These are phyloP conservation scores for Trachelus troglodyta DNA, from an alignment of 2,888 invertebrate species.

Conservation along the genomic window DNA sequence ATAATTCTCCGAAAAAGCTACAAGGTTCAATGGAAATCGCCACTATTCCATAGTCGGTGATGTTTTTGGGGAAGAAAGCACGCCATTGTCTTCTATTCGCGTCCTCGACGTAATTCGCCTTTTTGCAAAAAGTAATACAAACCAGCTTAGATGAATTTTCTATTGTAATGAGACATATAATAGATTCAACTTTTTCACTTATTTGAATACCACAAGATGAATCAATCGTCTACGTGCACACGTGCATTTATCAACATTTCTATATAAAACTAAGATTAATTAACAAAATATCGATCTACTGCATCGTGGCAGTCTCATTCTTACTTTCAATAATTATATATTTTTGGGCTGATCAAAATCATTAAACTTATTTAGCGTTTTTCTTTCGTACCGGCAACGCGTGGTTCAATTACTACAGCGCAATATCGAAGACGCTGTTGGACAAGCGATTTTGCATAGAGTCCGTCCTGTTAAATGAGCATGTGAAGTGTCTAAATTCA, in stretches of 20 bases:
- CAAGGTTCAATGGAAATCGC: conserved; percentile 14
- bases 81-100: conserved; percentile 35
- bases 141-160: neutral
- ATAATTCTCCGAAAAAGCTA: conserved; percentile 5
- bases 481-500: neutral
- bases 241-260: neutral
- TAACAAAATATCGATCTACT: neutral
- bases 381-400: neutral
- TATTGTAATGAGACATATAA: neutral
- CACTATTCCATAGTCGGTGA: neutral
- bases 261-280: neutral
- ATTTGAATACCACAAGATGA: neutral
- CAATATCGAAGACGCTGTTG: neutral
- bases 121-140: neutral
- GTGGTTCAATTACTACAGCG: neutral
- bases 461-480: neutral
- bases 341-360: neutral
- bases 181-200: neutral
- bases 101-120: conserved; percentile 10
- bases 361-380: neutral
- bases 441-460: neutral
- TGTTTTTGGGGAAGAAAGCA: conserved; percentile 13
- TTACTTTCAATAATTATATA: neutral
- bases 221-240: neutral
- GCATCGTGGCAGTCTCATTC: neutral